Evolutionary conservation across 2,888 invertebrate genomes (phyloP).

Genomic region (Latrodectus hesperus): DNA sequence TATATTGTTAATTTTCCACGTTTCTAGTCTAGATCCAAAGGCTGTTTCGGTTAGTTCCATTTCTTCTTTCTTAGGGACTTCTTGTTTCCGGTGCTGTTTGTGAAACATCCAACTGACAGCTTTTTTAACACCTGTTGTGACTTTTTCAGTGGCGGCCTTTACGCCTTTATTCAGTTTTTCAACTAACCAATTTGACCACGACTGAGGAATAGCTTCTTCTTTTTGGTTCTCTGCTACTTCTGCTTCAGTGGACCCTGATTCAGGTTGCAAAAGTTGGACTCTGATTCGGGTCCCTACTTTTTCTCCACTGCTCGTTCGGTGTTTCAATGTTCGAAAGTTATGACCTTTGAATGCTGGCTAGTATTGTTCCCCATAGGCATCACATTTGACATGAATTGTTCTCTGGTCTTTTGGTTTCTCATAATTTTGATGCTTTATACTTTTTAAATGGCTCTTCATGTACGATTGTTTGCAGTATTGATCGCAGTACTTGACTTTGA

Average conservation of each 20-base stretch:
- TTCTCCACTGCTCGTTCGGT: background rate
- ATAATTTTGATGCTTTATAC: background rate
- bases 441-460: background rate
- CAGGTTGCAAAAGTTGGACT: too few relatives aligned
- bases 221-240: background rate
- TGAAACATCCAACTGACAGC: background rate
- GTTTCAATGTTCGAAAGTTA: background rate
- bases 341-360: background rate
- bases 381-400: background rate
- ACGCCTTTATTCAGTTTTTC: background rate
- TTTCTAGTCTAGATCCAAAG: background rate
- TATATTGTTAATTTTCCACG: background rate
- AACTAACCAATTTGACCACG: background rate
- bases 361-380: background rate
- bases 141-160: background rate
- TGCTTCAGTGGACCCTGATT: too few relatives aligned
- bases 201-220: background rate
- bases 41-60: background rate
- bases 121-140: background rate
- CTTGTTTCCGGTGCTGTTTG: background rate
- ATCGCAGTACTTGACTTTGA: background rate
- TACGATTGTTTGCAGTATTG: background rate
- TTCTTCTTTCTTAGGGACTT: background rate
- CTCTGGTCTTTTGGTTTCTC: background rate
- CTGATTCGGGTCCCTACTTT: background rate